phyloP scores from a whole-genome alignment of 2,888 invertebrate genomes.

The Danaus chrysippus region DNA sequence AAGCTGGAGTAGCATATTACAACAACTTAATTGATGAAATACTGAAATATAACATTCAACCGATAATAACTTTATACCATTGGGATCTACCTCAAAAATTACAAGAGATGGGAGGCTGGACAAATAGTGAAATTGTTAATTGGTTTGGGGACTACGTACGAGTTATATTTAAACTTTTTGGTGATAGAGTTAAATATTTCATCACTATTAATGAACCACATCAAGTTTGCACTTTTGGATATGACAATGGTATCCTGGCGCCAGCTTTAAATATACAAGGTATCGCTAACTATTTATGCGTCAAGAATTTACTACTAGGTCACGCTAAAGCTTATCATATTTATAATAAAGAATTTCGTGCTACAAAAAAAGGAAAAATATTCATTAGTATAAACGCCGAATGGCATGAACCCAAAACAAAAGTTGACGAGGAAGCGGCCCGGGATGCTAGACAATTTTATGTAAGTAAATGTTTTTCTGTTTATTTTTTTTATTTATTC shows the following conservation, averaged over 20 bases:
- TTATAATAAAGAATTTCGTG: too few relatives aligned
- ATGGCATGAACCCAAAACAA: too few relatives aligned
- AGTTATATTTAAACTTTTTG: conserved; percentile 67
- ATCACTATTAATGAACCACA: conserved; percentile 85
- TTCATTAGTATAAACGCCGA: too few relatives aligned
- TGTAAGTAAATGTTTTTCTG: too few relatives aligned
- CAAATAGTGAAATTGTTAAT: conserved; percentile 80
- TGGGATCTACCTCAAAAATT: conserved; percentile 78
- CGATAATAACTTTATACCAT: conserved; percentile 80
- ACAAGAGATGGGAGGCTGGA: conserved; percentile 79
- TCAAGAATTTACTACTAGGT: conserved; percentile 70
- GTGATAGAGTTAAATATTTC: conserved; percentile 81
- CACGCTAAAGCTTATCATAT: conserved; percentile 61
- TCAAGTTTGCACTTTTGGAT: conserved; percentile 54
- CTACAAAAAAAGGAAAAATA: too few relatives aligned
- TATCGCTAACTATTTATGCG: conserved; percentile 73
- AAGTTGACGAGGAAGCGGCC: too few relatives aligned
- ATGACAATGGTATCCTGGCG: conserved; percentile 58
- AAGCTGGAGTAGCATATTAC: conserved; percentile 84
- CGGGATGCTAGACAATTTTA: too few relatives aligned
- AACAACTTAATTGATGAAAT: conserved; percentile 83
- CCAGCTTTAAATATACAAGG: conserved; percentile 50
- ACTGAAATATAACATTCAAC: conserved; percentile 78
- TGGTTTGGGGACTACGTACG: conserved; percentile 81
- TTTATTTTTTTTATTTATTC: too few relatives aligned